Conservation (phyloP, 2,797 vertebrate species). For the Rhinichthys osculus region DNA sequence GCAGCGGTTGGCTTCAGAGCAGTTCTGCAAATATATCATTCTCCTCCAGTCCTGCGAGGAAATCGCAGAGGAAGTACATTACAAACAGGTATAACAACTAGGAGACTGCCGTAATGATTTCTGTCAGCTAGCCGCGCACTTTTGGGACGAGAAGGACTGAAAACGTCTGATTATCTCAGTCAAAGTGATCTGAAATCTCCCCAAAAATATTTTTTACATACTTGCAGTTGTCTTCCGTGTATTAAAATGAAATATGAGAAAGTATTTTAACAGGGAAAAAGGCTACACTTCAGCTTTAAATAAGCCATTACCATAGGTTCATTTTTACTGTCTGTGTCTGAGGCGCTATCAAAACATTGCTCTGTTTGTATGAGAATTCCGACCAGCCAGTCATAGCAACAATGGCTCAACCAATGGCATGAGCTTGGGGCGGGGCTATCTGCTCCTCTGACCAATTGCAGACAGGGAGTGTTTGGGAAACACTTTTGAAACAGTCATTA, state of each 20-base stretch:
- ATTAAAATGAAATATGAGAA: neutral
- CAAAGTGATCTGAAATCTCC: constrained; percentile 29
- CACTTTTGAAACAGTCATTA: neutral
- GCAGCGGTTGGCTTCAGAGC: constrained; percentile 74
- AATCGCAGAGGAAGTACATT: constrained; percentile 52
- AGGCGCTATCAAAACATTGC: neutral
- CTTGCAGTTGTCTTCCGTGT: neutral
- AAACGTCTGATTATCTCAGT: constrained; percentile 46
- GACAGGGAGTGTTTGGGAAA: neutral
- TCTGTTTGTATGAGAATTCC: neutral
- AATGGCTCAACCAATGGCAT: neutral
- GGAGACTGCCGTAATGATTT: constrained; percentile 47
- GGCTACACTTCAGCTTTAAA: neutral
- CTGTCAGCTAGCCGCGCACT: constrained; percentile 53
- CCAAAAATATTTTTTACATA: neutral
- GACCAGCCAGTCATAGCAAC: neutral
- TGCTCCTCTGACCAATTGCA: neutral
- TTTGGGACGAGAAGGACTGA: constrained; percentile 33
- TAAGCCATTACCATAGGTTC: neutral
- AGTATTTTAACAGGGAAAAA: neutral
- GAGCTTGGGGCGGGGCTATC: neutral
- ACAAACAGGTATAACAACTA: constrained; percentile 47
- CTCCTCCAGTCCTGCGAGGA: constrained; percentile 64
- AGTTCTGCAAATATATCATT: constrained; percentile 75
- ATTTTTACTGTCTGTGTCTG: constrained; percentile 4